Evolutionary conservation across 2,797 vertebrate species (phyloP).

Genomic region (Macropodus opercularis): DNA sequence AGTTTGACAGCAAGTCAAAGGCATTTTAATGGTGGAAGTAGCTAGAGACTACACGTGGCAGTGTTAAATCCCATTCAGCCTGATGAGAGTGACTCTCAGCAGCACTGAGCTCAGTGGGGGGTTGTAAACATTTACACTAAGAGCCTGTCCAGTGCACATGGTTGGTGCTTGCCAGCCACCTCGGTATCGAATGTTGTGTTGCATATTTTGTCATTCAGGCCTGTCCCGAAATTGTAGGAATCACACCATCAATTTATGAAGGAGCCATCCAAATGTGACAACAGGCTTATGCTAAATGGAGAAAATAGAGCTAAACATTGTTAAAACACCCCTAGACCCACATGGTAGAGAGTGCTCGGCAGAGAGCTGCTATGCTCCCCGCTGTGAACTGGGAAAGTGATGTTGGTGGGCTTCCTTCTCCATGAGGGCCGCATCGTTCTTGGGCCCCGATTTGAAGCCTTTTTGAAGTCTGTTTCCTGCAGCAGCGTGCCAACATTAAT

Average conservation of each 20-base stretch:
- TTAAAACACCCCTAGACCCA: conserved; percentile 89
- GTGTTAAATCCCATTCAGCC: conserved; percentile 80
- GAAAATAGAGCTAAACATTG: conserved; percentile 91
- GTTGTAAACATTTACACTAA: conserved; percentile 90
- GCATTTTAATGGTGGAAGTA: conserved; percentile 68
- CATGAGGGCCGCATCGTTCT: conserved; percentile 84
- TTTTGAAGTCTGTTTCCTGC: conserved; percentile 86
- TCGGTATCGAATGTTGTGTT: conserved; percentile 86
- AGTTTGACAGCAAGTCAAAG: conserved; percentile 63
- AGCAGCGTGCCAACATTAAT: conserved; percentile 77
- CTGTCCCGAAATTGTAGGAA: conserved; percentile 88
- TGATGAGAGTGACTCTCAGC: conserved; percentile 84
- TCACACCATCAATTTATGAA: conserved; percentile 88
- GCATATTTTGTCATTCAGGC: conserved; percentile 89
- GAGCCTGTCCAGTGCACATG: conserved; percentile 89
- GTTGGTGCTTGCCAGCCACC: conserved; percentile 85
- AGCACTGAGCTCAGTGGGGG: conserved; percentile 86
- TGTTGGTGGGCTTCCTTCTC: conserved; percentile 85
- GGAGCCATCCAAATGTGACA: conserved; percentile 89
- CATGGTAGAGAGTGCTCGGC: conserved; percentile 85
- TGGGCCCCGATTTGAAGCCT: conserved; percentile 82
- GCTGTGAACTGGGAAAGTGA: conserved; percentile 90
- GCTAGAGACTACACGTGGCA: conserved; percentile 77
- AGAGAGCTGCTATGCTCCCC: conserved; percentile 86
- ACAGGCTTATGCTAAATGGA: conserved; percentile 88